Evolutionary conservation across 2,888 invertebrate genomes (phyloP).

Genomic region (Apodemia hepburni): DNA sequence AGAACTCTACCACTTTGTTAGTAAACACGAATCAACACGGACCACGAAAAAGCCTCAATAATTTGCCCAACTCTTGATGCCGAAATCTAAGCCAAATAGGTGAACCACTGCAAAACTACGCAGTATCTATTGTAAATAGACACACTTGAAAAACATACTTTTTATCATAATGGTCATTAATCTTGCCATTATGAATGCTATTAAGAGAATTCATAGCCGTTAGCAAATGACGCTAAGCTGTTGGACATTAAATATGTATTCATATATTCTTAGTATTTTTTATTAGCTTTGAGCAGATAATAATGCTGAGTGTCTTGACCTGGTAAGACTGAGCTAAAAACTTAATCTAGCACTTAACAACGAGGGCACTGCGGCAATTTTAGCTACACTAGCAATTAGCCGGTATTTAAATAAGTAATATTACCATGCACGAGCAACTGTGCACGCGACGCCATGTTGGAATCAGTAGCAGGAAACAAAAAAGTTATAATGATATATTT

Average conservation of each 20-base stretch:
- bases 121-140: too few relatives aligned
- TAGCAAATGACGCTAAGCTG: not conserved
- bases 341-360: constrained; percentile 19
- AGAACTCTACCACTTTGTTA: too few relatives aligned
- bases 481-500: constrained; percentile 27
- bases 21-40: too few relatives aligned
- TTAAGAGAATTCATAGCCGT: not conserved
- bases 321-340: constrained; percentile 15
- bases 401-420: constrained; percentile 29
- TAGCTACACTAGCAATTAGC: constrained; percentile 23
- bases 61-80: too few relatives aligned
- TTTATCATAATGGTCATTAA: too few relatives aligned
- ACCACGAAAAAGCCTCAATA: too few relatives aligned
- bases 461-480: constrained; percentile 47
- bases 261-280: not conserved
- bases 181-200: too few relatives aligned
- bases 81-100: too few relatives aligned
- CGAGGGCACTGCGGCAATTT: constrained; percentile 22
- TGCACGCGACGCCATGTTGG: constrained; percentile 40
- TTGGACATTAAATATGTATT: not conserved
- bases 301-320: constrained; percentile 6
- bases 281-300: constrained; percentile 8
- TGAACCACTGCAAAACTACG: too few relatives aligned
- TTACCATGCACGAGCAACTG: constrained; percentile 64
- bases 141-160: too few relatives aligned